These are phyloP conservation scores for Periplaneta americana DNA, from an alignment of 1,140 invertebrate species.

Conservation along the genomic window DNA sequence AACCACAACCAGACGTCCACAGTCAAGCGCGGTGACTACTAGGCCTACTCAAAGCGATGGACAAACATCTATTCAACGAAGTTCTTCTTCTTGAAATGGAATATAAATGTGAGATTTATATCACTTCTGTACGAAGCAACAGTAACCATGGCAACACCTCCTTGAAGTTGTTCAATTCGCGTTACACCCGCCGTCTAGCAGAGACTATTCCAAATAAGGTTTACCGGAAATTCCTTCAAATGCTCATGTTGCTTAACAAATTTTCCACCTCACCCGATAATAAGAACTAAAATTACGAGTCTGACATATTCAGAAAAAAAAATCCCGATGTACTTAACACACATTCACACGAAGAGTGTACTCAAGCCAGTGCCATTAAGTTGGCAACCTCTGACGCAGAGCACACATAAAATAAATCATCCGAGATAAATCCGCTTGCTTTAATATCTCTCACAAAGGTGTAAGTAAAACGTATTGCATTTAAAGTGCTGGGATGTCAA, in stretches of 20 bases:
- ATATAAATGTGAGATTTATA: neutral
- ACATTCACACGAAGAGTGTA: too few species aligned
- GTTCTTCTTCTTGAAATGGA: neutral
- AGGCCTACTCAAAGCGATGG: too few species aligned
- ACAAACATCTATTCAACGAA: too few species aligned
- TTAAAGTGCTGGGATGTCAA: neutral
- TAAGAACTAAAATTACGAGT: too few species aligned
- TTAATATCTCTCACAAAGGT: neutral
- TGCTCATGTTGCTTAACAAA: too few species aligned
- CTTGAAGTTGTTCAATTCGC: neutral
- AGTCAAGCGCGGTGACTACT: too few species aligned
- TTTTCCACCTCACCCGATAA: too few species aligned
- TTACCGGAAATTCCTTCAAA: too few species aligned
- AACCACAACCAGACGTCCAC: too few species aligned
- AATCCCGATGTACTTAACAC: neutral
- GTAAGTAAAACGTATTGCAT: neutral
- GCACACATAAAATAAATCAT: neutral
- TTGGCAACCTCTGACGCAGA: neutral
- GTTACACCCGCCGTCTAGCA: neutral
- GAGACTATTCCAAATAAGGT: neutral
- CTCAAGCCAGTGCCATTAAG: too few species aligned
- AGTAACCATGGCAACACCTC: neutral
- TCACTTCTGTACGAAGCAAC: neutral
- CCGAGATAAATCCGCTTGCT: neutral
- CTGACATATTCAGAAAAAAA: too few species aligned